A percentile compares a stretch with the other conserved stretches of the same genome.
Conservation (phyloP, 2,797 vertebrate genomes). For the Otus scops region DNA sequence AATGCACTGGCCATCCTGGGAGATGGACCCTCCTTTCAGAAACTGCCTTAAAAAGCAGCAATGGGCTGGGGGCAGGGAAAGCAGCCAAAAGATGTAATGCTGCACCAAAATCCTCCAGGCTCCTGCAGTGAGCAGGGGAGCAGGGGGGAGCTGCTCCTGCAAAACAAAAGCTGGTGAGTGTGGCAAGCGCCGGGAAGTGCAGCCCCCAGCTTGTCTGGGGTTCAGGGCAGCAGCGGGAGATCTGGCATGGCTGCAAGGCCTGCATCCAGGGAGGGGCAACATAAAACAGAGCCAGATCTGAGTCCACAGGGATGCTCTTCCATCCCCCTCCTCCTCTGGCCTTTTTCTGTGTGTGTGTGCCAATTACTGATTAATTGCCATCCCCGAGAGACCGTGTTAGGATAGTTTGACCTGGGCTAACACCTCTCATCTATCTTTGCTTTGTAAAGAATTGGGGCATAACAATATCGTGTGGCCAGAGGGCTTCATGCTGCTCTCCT, state of each 20-base stretch:
- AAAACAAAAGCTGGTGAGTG: not conserved
- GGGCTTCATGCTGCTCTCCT: not conserved
- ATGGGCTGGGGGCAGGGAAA: not conserved
- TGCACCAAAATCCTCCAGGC: accelerated
- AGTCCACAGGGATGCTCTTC: not conserved
- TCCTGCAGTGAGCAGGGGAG: not conserved
- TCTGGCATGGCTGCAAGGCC: not conserved
- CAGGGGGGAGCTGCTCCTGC: not conserved
- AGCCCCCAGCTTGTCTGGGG: not conserved
- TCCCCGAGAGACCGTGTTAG: not conserved
- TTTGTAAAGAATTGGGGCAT: not conserved
- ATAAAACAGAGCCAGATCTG: not conserved
- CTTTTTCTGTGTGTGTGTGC: not conserved
- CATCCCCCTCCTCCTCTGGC: not conserved
- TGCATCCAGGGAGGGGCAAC: not conserved
- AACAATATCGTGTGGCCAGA: not conserved
- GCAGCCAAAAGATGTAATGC: not conserved
- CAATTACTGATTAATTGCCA: not conserved
- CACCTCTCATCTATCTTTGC: not conserved
- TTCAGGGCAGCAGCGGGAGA: not conserved
- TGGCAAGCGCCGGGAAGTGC: accelerated
- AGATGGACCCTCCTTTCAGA: not conserved
- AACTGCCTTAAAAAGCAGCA: not conserved
- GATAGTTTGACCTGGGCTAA: not conserved
- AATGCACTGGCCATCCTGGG: accelerated